Conservation (phyloP, 2,797 vertebrate species). For the Orientallactaga sibirica region DNA sequence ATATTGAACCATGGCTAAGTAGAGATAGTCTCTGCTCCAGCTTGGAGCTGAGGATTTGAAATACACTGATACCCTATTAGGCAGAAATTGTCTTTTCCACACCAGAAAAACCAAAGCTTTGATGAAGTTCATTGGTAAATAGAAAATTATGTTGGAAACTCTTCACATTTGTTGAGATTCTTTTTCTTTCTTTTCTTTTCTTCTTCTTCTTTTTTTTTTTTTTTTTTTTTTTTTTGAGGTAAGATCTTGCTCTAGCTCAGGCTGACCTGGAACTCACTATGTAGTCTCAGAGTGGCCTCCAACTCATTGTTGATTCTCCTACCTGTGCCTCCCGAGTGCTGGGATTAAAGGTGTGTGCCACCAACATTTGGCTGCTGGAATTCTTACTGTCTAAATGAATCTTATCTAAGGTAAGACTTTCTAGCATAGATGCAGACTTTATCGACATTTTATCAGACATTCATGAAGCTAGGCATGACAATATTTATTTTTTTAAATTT, state of each 20-base stretch:
- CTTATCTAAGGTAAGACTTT: slow-evolving; percentile 21
- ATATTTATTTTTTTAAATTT: slow-evolving; percentile 61
- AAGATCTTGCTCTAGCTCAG: no score
- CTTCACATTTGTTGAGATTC: slow-evolving; percentile 49
- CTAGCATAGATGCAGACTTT: slow-evolving; percentile 29
- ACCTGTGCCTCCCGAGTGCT: no score
- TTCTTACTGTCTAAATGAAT: slow-evolving; percentile 1
- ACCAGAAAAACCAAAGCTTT: slow-evolving; percentile 31
- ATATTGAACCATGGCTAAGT: slow-evolving; percentile 28
- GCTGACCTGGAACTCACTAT: no score
- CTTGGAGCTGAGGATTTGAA: neutral
- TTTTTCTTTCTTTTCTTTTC: neutral
- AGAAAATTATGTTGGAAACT: slow-evolving; percentile 48
- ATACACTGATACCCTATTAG: neutral
- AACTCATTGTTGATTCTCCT: no score
- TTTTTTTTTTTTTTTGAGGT: no score
- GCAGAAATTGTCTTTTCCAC: slow-evolving; percentile 34
- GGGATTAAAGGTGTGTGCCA: no score
- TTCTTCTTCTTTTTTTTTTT: no score
- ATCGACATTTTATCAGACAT: neutral
- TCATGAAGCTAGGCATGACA: neutral
- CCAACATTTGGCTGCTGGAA: no score
- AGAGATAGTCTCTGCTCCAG: neutral
- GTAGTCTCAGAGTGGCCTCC: no score
- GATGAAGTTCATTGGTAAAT: slow-evolving; percentile 56